Evolutionary conservation across 1,140 invertebrate genomes (phyloP), one percentile per base, ranked within the genome.

Genomic region (Steinernema feltiae): DNA sequence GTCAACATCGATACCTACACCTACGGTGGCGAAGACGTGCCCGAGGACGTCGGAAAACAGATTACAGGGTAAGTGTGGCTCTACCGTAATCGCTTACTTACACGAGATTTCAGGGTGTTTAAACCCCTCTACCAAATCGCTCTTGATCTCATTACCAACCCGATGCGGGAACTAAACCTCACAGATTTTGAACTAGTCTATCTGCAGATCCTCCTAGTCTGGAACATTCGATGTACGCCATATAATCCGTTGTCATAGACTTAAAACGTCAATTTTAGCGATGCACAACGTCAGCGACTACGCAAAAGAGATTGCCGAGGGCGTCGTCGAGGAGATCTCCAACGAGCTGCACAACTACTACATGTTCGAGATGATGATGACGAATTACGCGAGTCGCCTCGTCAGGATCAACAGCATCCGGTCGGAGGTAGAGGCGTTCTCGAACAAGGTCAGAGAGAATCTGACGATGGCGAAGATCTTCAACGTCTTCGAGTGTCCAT

Each of bases 371-470:
- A 15, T 63, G 53, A 63, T 63, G 53, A 63, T 63, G 53, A 63
- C 53, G 12, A 63, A 63, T 21, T 63, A 63, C 53, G 53, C 53
- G 53, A 63, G 53, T 63, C 15, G 53, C 7, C 53, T 63, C 7
- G 53, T 63, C 53, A 63, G 53, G 53, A 63, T 63, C 53, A 63
- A 63, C 53, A 63, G 53, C 53, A 63, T 63, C 53, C 53, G 53
- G 12, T 63, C 53, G 3, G 53, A 63, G 24, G 53, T 63, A 12
- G 53, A 63, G 53, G 53, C 53, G 24, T 63, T 63, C 53, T 63
- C 53, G 12, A 63, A 63, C 53, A 63, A 63, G 24, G 7, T 63
- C 53, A 63, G 24, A 21, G 53, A 63, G 53, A 63, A 15, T 7
- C 15, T 63, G 12, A 63, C 53, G 7, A 63, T 63, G 53, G 53